Base-by-base conservation (phyloP, 2,113 vertebrate species). In the Geothlypis trichas region DNA sequence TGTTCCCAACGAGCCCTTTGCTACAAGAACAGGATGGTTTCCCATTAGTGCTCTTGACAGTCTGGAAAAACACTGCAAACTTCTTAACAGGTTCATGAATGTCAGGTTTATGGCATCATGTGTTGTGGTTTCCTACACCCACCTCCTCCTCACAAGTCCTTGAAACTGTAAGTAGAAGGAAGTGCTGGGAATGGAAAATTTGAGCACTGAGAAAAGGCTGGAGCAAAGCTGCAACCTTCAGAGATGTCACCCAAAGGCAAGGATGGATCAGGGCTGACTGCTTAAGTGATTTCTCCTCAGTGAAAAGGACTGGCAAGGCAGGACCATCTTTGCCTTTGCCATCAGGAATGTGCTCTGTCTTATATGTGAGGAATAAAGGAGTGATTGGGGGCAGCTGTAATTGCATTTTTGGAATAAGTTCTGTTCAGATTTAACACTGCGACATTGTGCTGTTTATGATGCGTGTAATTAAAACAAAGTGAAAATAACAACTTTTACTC, bases 361-460 rank as follows among this genome's bases (percentile, higher is more conserved):
- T 65, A 44, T 26, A n/a, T 63, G 73, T 87, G 68, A 84, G 57
- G 39, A 69, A 24, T 37, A 94, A 83, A 82, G 61, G 31, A 83
- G n/a, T 37, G 57, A 82, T 74, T 84, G 44, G 52, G 89, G 73
- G 62, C 87, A 96, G 79, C 68, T 46, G 26, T 83, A 96, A 95
- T 90, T 88, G 71, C 47, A 33, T 88, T 92, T 96, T 84, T 92
- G 73, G 85, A 96, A 61, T 13, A 27, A 92, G 80, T 92, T 96
- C 39, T 72, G 49, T 57, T 90, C 68, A 68, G 69, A 66, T 92
- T 84, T 78, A 84, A 89, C 46, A 57, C 68, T 7, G 9, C 71
- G 93, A 49, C 57, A 17, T 94, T 96, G 71, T 21, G 66, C 61
- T 74, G 24, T 78, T 95, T 84, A 77, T 75, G 71, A 74, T 2